Conservation (phyloP, 2,113 vertebrate genomes). For the Diadophis punctatus region DNA sequence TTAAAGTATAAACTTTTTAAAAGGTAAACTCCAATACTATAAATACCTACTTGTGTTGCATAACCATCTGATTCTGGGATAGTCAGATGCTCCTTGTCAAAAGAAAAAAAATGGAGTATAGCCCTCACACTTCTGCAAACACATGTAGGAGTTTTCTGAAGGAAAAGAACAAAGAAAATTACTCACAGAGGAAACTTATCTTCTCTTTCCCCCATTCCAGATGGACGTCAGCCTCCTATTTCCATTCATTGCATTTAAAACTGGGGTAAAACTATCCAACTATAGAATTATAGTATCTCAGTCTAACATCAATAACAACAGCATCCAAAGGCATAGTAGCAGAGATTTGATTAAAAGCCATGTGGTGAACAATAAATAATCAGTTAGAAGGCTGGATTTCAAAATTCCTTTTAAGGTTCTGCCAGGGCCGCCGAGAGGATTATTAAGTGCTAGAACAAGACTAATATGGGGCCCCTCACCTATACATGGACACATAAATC, state of each 20-base stretch:
- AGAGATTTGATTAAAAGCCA: neutral
- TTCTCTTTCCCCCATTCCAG: neutral
- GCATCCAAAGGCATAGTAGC: neutral
- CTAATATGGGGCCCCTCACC: too few species aligned
- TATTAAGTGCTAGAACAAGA: too few species aligned
- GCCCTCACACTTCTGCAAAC: neutral
- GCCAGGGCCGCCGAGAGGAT: too few species aligned
- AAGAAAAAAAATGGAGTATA: neutral
- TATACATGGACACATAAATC: too few species aligned
- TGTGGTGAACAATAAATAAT: neutral
- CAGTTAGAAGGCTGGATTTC: neutral
- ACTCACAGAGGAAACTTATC: neutral
- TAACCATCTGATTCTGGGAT: neutral
- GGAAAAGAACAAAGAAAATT: neutral
- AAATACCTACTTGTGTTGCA: neutral
- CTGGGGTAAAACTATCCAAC: neutral
- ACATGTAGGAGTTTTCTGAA: neutral
- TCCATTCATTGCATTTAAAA: neutral
- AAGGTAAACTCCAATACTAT: neutral
- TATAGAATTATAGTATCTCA: neutral
- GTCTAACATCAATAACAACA: neutral
- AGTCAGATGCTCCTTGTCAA: neutral
- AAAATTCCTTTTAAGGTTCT: neutral
- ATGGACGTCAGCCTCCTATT: neutral
- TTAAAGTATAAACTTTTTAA: neutral